Conservation (phyloP, 2,888 invertebrate species). For the Luperina nickerlii region DNA sequence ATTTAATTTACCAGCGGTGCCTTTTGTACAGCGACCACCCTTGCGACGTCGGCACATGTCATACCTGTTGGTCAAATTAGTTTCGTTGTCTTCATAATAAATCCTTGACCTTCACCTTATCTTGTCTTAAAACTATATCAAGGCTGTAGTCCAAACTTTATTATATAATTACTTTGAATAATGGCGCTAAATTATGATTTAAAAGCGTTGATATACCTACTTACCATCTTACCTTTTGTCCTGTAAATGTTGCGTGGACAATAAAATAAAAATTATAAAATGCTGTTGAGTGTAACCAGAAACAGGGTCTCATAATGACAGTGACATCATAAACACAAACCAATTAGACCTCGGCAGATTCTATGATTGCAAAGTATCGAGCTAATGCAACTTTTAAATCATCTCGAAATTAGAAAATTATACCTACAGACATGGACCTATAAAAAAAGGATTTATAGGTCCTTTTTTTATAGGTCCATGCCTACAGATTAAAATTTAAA, state of each 20-base stretch:
- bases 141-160: slow-evolving; percentile 42
- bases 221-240: slow-evolving; percentile 74
- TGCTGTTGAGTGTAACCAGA: slow-evolving; percentile 38
- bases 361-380: slow-evolving; percentile 12
- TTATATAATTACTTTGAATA: slow-evolving; percentile 73
- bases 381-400: slow-evolving; percentile 22
- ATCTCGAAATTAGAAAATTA: slow-evolving; percentile 25
- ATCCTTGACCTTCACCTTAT: slow-evolving; percentile 67
- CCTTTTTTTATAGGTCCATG: no score
- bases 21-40: slow-evolving; percentile 99
- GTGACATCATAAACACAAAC: slow-evolving; percentile 24
- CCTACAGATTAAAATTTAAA: slow-evolving; percentile 11
- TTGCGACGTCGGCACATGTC: slow-evolving; percentile 99
- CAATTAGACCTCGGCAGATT: slow-evolving; percentile 12
- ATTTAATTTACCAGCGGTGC: slow-evolving; percentile 97
- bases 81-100: slow-evolving; percentile 78
- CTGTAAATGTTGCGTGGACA: slow-evolving; percentile 59
- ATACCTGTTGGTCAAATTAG: slow-evolving; percentile 94
- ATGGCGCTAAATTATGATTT: slow-evolving; percentile 84
- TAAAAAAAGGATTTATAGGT: no score
- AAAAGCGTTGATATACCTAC: slow-evolving; percentile 55
- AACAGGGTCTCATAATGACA: slow-evolving; percentile 3
- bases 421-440: background rate
- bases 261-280: slow-evolving; percentile 41
- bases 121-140: slow-evolving; percentile 55